Evolutionary conservation across 2,797 vertebrate species (phyloP).

Genomic region (Sarcophilus harrisii): DNA sequence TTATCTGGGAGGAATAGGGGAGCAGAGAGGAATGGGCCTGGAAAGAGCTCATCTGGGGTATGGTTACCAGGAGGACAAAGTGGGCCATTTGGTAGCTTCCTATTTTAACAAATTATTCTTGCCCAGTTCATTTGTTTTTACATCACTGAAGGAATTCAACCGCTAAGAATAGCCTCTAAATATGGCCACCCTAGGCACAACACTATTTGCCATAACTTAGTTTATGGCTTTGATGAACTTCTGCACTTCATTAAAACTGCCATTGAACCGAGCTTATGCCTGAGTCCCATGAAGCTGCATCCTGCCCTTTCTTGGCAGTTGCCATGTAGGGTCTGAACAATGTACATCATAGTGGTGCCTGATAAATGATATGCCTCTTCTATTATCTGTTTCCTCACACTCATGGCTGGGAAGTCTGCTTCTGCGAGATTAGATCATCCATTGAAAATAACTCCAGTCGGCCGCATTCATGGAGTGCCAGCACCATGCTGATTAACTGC

Average conservation of each 20-base stretch:
- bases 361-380: constrained; percentile 46
- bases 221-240: background rate
- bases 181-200: background rate
- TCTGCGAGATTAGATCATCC: constrained; percentile 61
- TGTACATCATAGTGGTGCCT: constrained; percentile 40
- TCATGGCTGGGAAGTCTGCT: constrained; percentile 46
- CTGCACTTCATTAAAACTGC: background rate
- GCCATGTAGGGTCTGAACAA: background rate
- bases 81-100: background rate
- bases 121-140: background rate
- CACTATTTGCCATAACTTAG: background rate
- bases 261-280: background rate
- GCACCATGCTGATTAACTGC: background rate
- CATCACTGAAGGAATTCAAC: background rate
- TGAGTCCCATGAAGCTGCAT: background rate
- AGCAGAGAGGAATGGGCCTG: background rate
- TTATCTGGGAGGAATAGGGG: background rate
- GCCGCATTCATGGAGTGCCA: background rate
- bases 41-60: background rate
- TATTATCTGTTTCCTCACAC: constrained; percentile 32
- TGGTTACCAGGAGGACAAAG: background rate
- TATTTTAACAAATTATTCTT: background rate
- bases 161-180: background rate
- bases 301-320: background rate
- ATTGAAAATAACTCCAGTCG: constrained; percentile 51